Conservation (phyloP, 2,888 invertebrate species). For the Catocala sponsa region DNA sequence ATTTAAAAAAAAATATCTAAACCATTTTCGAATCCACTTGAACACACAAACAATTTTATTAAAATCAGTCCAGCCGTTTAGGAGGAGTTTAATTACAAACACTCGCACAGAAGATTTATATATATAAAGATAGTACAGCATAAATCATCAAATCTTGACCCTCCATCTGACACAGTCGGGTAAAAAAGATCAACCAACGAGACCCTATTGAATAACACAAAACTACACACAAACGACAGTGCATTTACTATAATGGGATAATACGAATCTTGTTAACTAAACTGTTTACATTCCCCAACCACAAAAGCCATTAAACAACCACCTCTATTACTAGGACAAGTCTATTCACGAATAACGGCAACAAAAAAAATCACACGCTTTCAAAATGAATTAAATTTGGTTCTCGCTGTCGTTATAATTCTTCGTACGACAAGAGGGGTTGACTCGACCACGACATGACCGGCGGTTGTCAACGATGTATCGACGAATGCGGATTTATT, state of each 20-base stretch:
- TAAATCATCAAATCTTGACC: too few relatives aligned
- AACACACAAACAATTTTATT: too few relatives aligned
- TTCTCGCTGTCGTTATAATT: constrained; percentile 41
- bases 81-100: too few relatives aligned
- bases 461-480: constrained; percentile 47
- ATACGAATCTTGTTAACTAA: constrained; percentile 17
- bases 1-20: too few relatives aligned
- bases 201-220: background rate
- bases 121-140: too few relatives aligned
- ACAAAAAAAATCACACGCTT: constrained; percentile 32
- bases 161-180: too few relatives aligned
- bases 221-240: background rate
- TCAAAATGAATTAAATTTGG: constrained; percentile 17
- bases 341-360: constrained; percentile 18
- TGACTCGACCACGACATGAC: constrained; percentile 42
- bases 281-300: constrained; percentile 12
- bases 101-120: too few relatives aligned
- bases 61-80: too few relatives aligned
- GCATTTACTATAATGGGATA: background rate
- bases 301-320: constrained; percentile 18
- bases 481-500: constrained; percentile 48
- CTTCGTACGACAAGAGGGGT: constrained; percentile 37
- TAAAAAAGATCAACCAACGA: too few relatives aligned
- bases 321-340: constrained; percentile 24
- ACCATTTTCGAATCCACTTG: too few relatives aligned